Conservation (phyloP, 2,888 invertebrate species). For the Horisme vitalbata region DNA sequence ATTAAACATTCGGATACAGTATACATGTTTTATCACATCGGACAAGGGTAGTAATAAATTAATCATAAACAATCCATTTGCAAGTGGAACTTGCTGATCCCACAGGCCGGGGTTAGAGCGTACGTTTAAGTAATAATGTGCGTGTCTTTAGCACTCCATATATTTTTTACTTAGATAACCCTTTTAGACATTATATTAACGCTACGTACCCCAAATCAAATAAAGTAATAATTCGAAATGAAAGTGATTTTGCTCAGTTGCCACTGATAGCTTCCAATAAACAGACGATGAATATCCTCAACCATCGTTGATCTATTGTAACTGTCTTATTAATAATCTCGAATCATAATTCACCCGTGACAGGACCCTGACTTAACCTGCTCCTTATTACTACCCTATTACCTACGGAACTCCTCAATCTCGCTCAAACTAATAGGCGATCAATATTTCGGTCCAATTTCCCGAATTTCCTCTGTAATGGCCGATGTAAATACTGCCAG, state of each 20-base stretch:
- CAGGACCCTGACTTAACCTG: conserved; percentile 21
- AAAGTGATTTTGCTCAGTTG: conserved; percentile 24
- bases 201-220: background rate
- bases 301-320: conserved; percentile 25
- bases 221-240: conserved; percentile 14
- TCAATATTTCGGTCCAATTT: conserved; percentile 29
- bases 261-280: conserved; percentile 27
- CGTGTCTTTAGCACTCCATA: too few relatives aligned
- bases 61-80: conserved; percentile 37
- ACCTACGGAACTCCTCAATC: conserved; percentile 27
- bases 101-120: conserved; percentile 6
- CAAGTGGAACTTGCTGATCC: conserved; percentile 28
- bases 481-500: conserved; percentile 9
- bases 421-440: conserved; percentile 24
- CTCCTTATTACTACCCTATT: conserved; percentile 31
- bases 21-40: conserved; percentile 34
- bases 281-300: conserved; percentile 17
- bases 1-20: conserved; percentile 27
- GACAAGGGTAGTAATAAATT: conserved; percentile 40
- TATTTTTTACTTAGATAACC: too few relatives aligned
- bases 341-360: conserved; percentile 28
- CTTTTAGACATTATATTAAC: background rate
- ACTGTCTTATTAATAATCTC: conserved; percentile 30
- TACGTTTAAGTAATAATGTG: too few relatives aligned
- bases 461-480: conserved; percentile 15